phyloP scores from a whole-genome alignment of 2,113 vertebrate genomes.

The Mesoclemmys tuberculata region DNA sequence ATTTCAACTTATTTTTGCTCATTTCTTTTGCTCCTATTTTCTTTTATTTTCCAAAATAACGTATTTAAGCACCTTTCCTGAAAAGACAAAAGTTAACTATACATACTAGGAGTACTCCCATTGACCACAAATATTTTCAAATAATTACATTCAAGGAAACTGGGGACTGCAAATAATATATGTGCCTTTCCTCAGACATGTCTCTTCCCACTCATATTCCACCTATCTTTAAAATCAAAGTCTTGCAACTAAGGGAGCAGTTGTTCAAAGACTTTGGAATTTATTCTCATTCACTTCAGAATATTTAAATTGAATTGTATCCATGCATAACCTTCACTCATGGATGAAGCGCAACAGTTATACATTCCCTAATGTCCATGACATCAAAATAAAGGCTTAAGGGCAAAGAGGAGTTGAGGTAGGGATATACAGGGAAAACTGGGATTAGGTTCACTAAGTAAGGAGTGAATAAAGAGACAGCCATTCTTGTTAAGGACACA shows the following conservation, averaged over 20 bases:
- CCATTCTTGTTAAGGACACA: neutral
- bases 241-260: neutral
- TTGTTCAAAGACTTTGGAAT: neutral
- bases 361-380: neutral
- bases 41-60: neutral
- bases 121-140: neutral
- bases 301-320: neutral
- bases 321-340: neutral
- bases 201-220: neutral
- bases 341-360: neutral
- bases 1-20: neutral
- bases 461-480: neutral
- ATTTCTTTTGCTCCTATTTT: neutral
- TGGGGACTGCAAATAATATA: neutral
- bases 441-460: neutral
- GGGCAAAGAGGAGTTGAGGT: neutral
- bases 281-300: neutral
- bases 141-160: neutral
- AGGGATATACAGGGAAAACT: neutral
- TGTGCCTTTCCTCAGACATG: neutral
- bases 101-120: neutral
- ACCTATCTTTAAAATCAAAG: neutral
- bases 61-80: neutral
- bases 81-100: neutral
- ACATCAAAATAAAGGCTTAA: neutral